phyloP scores from a whole-genome alignment of 92 coral and sea anemone genomes.

The Zoanthus gigantus region DNA sequence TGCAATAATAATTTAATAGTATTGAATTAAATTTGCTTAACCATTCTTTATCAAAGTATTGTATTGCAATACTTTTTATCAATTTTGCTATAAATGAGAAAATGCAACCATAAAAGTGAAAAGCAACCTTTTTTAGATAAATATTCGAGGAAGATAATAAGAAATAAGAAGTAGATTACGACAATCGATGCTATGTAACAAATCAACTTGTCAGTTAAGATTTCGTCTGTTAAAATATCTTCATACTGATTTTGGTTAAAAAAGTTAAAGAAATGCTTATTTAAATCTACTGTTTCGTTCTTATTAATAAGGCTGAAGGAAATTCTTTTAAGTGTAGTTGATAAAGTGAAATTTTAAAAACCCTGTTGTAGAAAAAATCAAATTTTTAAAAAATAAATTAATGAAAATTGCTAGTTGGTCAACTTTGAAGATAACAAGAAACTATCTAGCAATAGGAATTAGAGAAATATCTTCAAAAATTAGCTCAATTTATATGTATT shows the following conservation, averaged over 20 bases:
- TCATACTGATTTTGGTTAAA: background rate
- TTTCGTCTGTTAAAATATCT: background rate
- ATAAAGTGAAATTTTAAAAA: background rate
- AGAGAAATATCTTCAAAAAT: background rate
- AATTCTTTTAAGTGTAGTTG: background rate
- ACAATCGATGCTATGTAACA: background rate
- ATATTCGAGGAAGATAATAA: background rate
- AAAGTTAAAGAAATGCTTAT: background rate
- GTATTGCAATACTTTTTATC: background rate
- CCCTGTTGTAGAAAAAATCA: background rate
- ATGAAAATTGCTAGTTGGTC: background rate
- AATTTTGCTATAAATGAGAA: constrained; percentile 29
- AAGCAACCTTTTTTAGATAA: constrained; percentile 22
- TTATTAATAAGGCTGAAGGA: background rate
- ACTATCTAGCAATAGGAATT: background rate
- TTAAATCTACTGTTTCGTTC: background rate
- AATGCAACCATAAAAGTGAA: background rate
- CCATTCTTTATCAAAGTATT: constrained; percentile 13
- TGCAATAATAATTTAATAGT: background rate
- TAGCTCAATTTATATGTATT: background rate
- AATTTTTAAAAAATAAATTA: background rate
- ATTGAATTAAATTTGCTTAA: background rate
- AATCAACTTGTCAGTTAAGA: too few relatives aligned
- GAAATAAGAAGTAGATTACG: background rate
- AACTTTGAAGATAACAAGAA: background rate